A percentile compares a stretch with the other conserved stretches of the same genome.
These are phyloP conservation scores for Pteropus rufus DNA, from an alignment of 2,797 vertebrate genomes.

Conservation along the genomic window DNA sequence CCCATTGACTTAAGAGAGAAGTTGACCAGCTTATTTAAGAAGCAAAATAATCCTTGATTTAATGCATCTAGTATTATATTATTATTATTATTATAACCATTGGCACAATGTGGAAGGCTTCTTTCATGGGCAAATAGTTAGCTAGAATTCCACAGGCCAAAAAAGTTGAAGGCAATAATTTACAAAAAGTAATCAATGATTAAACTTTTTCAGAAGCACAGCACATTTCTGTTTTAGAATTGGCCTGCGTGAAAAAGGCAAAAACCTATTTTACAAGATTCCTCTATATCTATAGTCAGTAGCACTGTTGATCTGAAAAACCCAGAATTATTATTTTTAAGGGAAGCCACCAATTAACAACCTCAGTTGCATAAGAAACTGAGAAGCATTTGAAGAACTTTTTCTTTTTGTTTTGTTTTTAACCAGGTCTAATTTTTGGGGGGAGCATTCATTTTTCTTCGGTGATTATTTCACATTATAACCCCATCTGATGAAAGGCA, in stretches of 20 bases:
- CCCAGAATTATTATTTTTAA: conserved; percentile 68
- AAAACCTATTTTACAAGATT: conserved; percentile 74
- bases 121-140: background rate
- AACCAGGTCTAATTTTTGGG: conserved; percentile 44
- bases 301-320: conserved; percentile 75
- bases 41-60: background rate
- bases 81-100: conserved; percentile 31
- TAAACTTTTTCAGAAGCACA: conserved; percentile 21
- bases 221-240: background rate
- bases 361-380: conserved; percentile 63
- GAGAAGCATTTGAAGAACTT: conserved; percentile 63
- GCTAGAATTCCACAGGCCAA: conserved; percentile 57
- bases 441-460: conserved; percentile 74
- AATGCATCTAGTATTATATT: background rate
- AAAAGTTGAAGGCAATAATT: background rate
- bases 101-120: conserved; percentile 36
- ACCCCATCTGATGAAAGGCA: conserved; percentile 81
- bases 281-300: conserved; percentile 66
- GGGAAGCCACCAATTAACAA: conserved; percentile 60
- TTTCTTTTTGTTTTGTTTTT: conserved; percentile 56
- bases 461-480: conserved; percentile 81
- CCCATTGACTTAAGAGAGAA: background rate
- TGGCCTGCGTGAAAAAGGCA: conserved; percentile 41
- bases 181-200: conserved; percentile 47
- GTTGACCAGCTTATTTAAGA: background rate